A percentile compares a stretch with the other conserved stretches of the same genome.
These are phyloP conservation scores for Aphelinus certus DNA, from an alignment of 1,140 invertebrate genomes.

Conservation along the genomic window DNA sequence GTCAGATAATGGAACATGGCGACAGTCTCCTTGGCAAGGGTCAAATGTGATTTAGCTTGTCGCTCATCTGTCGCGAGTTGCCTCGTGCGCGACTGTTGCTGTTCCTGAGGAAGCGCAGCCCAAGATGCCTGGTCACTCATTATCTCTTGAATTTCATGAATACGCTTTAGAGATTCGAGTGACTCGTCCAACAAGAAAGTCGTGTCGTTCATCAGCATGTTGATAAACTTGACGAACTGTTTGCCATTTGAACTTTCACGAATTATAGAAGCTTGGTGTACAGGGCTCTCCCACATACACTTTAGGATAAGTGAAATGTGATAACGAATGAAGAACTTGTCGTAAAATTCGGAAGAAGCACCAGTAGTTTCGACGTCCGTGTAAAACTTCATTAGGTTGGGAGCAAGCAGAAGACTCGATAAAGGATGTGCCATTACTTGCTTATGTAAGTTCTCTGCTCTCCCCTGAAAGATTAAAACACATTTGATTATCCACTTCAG, in stretches of 20 bases:
- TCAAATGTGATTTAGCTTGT: constrained; percentile 94
- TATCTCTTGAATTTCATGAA: constrained; percentile 94
- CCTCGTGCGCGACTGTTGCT: constrained; percentile 79
- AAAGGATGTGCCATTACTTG: constrained; percentile 87
- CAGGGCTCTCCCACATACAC: constrained; percentile 81
- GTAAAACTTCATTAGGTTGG: constrained; percentile 97
- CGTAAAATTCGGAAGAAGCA: constrained; percentile 97
- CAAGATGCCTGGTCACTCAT: constrained; percentile 78
- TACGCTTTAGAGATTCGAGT: constrained; percentile 91
- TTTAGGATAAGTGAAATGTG: constrained; percentile 97
- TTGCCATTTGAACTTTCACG: constrained; percentile 86
- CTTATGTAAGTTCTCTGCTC: constrained; percentile 69
- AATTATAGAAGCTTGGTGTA: constrained; percentile 77
- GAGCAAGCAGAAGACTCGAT: constrained; percentile 82
- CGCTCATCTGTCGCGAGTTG: constrained; percentile 90
- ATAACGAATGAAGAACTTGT: constrained; percentile 98
- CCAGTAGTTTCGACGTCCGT: constrained; percentile 98
- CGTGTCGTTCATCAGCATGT: constrained; percentile 99
- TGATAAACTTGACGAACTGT: constrained; percentile 97
- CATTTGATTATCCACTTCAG: not conserved
- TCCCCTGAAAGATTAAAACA: constrained; percentile 60
- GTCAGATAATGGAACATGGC: constrained; percentile 99
- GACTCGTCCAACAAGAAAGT: constrained; percentile 98
- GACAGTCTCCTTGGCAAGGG: constrained; percentile 94
- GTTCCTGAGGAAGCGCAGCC: constrained; percentile 74